Evolutionary conservation across 2,797 vertebrate species (phyloP), one percentile per base, ranked within the genome.

Genomic region (Onychomys leucogaster): DNA sequence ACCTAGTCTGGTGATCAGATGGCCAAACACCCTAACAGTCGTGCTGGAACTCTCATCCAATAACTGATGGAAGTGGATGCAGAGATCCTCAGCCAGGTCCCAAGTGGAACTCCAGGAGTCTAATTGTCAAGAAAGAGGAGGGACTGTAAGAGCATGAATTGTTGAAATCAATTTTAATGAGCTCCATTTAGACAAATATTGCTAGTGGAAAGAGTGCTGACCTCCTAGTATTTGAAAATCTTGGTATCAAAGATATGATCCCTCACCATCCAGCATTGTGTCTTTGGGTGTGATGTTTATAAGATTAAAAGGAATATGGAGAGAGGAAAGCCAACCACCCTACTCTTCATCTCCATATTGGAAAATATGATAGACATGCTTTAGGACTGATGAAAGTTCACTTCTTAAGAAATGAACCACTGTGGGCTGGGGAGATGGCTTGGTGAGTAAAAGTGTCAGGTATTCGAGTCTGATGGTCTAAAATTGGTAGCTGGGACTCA

Each of bases 121-220:
- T n/a, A n/a, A n/a, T n/a, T n/a, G n/a, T n/a, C n/a, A n/a, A n/a
- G n/a, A n/a, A n/a, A n/a, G n/a, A n/a, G n/a, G n/a, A n/a, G n/a
- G n/a, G n/a, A n/a, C n/a, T n/a, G n/a, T n/a, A n/a, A n/a, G n/a
- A n/a, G n/a, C n/a, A n/a, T n/a, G n/a, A n/a, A 9, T 89, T 95
- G 25, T 73, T 75, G 67, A 95, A 88, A 59, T 76, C 85, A 77
- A 37, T 91, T 95, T 76, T 84, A 73, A 34, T 23, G 73, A 75
- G 9, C 52, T 61, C 5, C 55, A 12, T 85, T 95, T 67, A 81
- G 82, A 93, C 32, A 91, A 32, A 59, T 34, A 32, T 46, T 84
- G 59, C 52, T 77, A 8, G 12, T 67, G 9, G 61, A 55, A 69
- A 89, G 69, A 69, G 5, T 55, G 29, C 34, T 93, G 86, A 19